Evolutionary conservation across 2,888 invertebrate species (phyloP), one percentile per base, ranked within the genome.

Genomic region (Iphiclides podalirius): DNA sequence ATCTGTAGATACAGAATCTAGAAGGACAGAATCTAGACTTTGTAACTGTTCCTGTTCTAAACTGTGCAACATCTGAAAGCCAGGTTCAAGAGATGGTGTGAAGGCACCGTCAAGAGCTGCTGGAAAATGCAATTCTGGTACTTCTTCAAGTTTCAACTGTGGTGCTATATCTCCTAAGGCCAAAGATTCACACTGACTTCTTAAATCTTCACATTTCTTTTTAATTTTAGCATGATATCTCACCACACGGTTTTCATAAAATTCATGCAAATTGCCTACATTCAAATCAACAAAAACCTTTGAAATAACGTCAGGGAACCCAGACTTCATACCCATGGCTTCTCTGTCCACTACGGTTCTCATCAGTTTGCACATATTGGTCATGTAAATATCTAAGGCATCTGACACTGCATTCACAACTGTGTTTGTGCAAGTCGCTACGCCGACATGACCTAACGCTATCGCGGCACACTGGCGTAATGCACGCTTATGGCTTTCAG

Each of bases 31-130:
- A 31, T 88, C 87, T 17, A 89, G 59, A 0, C 85, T 83, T 57
- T 87, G 85, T 1, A 86, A 54, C 54, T 89, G 90, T 45, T 92
- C 92, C 60, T 91, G 92, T 63, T 92, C 92, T 44, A 92, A 74
- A 53, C 90, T 92, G 44, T 92, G 91, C 50, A 91, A 75, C 92
- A 92, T 92, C 72, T 92, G 91, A 63, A 92, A 92, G 0, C 92
- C 92, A 23, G 92, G 90, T 61, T 92, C 92, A 23, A 92, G 72
- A 7, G 91, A 91, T 0, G 91, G 91, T 41, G 90, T 90, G 47
- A 89, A 90, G 0, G 88, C 75, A 7, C 83, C 87, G 61, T 87
- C 89, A 26, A 90, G 60, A 1, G 82, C 90, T 12, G 89, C 87
- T 0, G 90, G 90, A 47, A 90, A 90, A 62, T 90, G 90, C 42